Percentiles rank a stretch among this genome's conserved stretches.
phyloP scores from a whole-genome alignment of 2,113 vertebrate genomes.

The Vombatus ursinus region DNA sequence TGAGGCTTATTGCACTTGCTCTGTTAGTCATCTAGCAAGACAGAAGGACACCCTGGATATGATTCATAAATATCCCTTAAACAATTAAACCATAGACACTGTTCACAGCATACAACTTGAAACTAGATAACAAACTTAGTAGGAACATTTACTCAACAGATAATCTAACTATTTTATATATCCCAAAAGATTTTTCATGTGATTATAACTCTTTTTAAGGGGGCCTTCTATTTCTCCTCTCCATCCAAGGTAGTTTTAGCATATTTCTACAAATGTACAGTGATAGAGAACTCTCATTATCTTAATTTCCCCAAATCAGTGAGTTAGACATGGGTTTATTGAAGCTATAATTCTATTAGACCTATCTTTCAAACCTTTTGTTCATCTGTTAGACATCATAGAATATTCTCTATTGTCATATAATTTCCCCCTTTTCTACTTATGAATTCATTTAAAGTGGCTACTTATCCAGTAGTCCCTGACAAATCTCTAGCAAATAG shows the following conservation, averaged over 20 bases:
- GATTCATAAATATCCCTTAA: too few species aligned
- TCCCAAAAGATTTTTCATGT: background rate
- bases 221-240: background rate
- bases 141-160: too few species aligned
- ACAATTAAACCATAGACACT: too few species aligned
- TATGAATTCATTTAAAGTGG: background rate
- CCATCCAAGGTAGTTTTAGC: background rate
- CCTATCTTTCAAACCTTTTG: background rate
- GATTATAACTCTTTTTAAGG: background rate
- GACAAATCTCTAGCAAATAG: background rate
- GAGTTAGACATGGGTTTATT: background rate
- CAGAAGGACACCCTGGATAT: too few species aligned
- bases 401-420: background rate
- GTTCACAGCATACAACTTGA: too few species aligned
- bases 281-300: background rate
- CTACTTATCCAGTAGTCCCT: background rate
- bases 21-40: too few species aligned
- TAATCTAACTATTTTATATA: too few species aligned
- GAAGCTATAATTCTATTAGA: background rate
- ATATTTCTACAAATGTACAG: background rate
- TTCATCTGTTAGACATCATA: background rate
- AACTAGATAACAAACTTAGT: too few species aligned
- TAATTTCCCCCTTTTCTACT: background rate
- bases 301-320: background rate
- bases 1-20: too few species aligned